Percentiles rank a stretch among this genome's conserved stretches.
These are phyloP conservation scores for Phymatocera aterrima DNA, from an alignment of 2,888 invertebrate species.

Conservation along the genomic window DNA sequence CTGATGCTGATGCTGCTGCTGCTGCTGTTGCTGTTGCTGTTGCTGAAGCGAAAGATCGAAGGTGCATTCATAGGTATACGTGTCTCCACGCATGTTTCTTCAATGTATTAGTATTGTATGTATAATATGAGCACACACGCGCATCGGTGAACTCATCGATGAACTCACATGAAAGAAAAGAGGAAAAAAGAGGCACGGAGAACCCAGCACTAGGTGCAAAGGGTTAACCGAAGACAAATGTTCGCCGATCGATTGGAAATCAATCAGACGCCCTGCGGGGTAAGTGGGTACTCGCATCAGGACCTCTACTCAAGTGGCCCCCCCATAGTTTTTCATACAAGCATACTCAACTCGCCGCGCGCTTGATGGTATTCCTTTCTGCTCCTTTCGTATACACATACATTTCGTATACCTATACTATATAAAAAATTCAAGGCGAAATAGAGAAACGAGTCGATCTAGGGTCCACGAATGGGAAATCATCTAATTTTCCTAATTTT, in stretches of 20 bases:
- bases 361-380: constrained; percentile 17
- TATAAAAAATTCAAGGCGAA: not conserved
- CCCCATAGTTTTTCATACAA: constrained; percentile 36
- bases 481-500: too few relatives aligned
- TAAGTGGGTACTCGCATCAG: constrained; percentile 43
- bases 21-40: too few relatives aligned
- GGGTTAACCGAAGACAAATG: constrained; percentile 46
- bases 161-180: not conserved
- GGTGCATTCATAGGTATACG: not conserved
- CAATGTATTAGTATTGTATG: not conserved
- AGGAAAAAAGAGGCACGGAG: not conserved
- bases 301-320: not conserved
- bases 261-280: constrained; percentile 42
- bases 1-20: too few relatives aligned
- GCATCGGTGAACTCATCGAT: not conserved
- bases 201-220: constrained; percentile 34
- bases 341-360: constrained; percentile 47
- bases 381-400: not conserved
- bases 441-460: too few relatives aligned
- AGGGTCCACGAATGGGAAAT: too few relatives aligned
- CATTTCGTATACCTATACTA: constrained; percentile 22
- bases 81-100: not conserved
- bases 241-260: constrained; percentile 44
- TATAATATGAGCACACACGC: not conserved
- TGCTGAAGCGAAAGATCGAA: constrained; percentile 16